Conservation (phyloP, 35 echinoderm and acorn worm species). For the Lytechinus variegatus region DNA sequence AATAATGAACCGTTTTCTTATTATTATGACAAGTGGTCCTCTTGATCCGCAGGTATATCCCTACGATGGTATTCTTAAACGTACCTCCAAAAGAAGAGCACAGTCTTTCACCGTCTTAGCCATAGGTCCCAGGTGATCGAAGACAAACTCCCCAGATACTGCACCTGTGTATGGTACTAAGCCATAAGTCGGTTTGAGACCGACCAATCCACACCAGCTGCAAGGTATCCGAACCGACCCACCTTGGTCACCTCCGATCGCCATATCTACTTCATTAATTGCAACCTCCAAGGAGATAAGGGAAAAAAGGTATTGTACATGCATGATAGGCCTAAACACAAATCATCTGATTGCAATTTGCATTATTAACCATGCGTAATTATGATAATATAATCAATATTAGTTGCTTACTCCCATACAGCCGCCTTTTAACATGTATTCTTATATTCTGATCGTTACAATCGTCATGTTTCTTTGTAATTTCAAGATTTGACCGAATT, state of each 20-base stretch:
- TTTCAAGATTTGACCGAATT: too few relatives aligned
- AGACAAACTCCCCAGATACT: conserved; percentile 32
- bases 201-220: conserved; percentile 77
- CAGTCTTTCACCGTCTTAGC: conserved; percentile 71
- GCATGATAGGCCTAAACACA: background rate
- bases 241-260: conserved; percentile 80
- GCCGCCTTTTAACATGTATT: too few relatives aligned
- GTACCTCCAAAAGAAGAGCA: conserved; percentile 77
- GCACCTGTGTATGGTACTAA: conserved; percentile 78
- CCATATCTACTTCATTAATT: conserved; percentile 75
- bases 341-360: background rate
- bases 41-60: too few relatives aligned
- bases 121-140: conserved; percentile 78
- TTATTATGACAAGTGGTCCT: too few relatives aligned
- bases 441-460: too few relatives aligned
- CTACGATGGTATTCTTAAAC: too few relatives aligned
- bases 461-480: too few relatives aligned
- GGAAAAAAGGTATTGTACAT: background rate
- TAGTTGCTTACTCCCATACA: background rate
- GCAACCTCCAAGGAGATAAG: conserved; percentile 55
- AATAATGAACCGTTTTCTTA: too few relatives aligned
- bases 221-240: conserved; percentile 76
- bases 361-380: background rate
- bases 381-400: background rate
- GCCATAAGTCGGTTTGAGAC: conserved; percentile 74